Evolutionary conservation across 2,888 invertebrate genomes (phyloP).

Genomic region (Chrysolina oricalcia): DNA sequence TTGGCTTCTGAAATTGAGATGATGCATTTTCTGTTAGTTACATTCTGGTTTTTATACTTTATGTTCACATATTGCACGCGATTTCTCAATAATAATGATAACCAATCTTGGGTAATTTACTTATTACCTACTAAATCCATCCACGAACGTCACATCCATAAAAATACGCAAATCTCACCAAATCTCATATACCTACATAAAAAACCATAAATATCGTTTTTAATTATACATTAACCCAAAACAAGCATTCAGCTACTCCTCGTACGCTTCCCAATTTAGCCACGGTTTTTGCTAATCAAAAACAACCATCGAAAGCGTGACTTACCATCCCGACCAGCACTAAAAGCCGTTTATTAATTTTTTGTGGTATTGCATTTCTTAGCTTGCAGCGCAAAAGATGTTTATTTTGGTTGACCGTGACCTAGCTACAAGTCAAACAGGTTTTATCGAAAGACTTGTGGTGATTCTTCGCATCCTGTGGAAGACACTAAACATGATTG

Average conservation of each 20-base stretch:
- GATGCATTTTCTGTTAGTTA: no score
- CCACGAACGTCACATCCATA: background rate
- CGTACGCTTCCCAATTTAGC: slow-evolving; percentile 18
- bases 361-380: slow-evolving; percentile 6
- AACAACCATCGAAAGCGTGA: slow-evolving; percentile 15
- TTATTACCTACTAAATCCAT: background rate
- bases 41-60: no score
- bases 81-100: no score
- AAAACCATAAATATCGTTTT: background rate
- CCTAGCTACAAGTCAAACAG: slow-evolving; percentile 42
- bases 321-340: slow-evolving; percentile 1
- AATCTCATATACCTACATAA: background rate
- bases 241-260: background rate
- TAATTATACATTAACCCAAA: background rate
- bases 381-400: slow-evolving; percentile 33
- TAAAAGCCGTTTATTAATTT: background rate
- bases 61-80: no score
- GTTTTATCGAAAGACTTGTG: slow-evolving; percentile 45
- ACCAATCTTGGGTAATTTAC: no score
- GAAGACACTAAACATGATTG: background rate
- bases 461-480: slow-evolving; percentile 18
- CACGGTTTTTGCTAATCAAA: slow-evolving; percentile 10
- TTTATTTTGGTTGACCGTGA: slow-evolving; percentile 37
- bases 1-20: no score
- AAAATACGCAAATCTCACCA: background rate